phyloP scores from a whole-genome alignment of 2,797 vertebrate species.

The Takifugu ocellatus region DNA sequence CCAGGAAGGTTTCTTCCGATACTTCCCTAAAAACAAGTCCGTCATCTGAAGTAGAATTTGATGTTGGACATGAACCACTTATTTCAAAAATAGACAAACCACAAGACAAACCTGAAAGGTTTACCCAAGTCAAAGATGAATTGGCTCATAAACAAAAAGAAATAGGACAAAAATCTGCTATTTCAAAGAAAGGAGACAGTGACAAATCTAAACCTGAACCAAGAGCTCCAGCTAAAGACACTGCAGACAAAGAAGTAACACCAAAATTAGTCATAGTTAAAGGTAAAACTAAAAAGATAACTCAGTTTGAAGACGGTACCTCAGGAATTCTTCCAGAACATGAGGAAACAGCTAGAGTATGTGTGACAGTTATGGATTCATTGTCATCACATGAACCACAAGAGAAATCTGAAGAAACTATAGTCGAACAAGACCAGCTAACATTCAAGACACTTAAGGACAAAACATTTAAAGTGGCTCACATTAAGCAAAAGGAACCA shows the following conservation, averaged over 20 bases:
- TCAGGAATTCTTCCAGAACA: neutral
- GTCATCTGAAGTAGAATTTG: neutral
- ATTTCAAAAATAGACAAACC: neutral
- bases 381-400: constrained; percentile 4
- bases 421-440: constrained; percentile 1
- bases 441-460: neutral
- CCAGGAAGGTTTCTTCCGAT: neutral
- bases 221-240: no score
- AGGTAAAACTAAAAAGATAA: constrained; percentile 4
- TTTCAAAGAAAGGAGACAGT: neutral
- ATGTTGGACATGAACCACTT: neutral
- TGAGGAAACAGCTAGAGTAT: neutral
- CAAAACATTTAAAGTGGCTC: no score
- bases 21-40: no score
- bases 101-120: constrained; percentile 13
- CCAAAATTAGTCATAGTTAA: no score
- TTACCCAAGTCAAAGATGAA: constrained; percentile 1
- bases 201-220: no score
- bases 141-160: neutral
- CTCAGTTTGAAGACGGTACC: no score
- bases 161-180: neutral
- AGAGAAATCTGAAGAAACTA: constrained; percentile 2
- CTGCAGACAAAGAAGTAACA: no score
- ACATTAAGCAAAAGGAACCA: no score
- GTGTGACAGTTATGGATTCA: neutral